phyloP scores from a whole-genome alignment of 2,888 invertebrate species.

The Synanthedon vespiformis region DNA sequence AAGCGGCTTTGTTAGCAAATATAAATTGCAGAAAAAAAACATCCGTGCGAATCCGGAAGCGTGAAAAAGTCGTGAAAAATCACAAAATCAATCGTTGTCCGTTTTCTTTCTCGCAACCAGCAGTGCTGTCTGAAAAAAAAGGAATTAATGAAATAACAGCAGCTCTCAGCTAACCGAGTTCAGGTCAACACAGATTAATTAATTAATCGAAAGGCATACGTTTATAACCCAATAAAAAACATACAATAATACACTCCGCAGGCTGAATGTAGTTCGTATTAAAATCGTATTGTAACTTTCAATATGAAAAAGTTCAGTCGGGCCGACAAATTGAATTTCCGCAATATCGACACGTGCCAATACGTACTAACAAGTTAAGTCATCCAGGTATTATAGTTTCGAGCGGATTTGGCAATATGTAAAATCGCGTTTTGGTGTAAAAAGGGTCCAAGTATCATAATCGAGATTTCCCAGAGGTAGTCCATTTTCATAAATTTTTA shows the following conservation, averaged over 20 bases:
- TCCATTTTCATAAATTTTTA: constrained; percentile 30
- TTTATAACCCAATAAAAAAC: not conserved
- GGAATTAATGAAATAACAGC: constrained; percentile 44
- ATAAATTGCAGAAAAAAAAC: too few species aligned
- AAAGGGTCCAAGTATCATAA: constrained; percentile 16
- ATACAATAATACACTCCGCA: not conserved
- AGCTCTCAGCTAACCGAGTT: constrained; percentile 20
- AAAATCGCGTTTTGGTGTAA: constrained; percentile 22
- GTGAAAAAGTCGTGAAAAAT: too few species aligned
- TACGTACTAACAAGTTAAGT: not conserved
- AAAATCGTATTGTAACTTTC: not conserved
- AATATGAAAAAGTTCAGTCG: not conserved
- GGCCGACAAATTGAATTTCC: not conserved
- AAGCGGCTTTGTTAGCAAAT: too few species aligned
- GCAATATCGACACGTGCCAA: not conserved
- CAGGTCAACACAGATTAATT: constrained; percentile 21
- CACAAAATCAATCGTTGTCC: constrained; percentile 26
- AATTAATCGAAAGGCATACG: constrained; percentile 5
- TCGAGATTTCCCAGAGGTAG: constrained; percentile 37
- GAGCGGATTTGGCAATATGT: constrained; percentile 9
- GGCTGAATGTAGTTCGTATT: not conserved
- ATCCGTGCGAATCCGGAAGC: too few species aligned
- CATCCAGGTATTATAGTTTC: not conserved
- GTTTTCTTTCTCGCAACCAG: constrained; percentile 23
- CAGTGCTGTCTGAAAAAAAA: constrained; percentile 24